Conservation (phyloP, 2,888 invertebrate species). For the Idaea biselata region DNA sequence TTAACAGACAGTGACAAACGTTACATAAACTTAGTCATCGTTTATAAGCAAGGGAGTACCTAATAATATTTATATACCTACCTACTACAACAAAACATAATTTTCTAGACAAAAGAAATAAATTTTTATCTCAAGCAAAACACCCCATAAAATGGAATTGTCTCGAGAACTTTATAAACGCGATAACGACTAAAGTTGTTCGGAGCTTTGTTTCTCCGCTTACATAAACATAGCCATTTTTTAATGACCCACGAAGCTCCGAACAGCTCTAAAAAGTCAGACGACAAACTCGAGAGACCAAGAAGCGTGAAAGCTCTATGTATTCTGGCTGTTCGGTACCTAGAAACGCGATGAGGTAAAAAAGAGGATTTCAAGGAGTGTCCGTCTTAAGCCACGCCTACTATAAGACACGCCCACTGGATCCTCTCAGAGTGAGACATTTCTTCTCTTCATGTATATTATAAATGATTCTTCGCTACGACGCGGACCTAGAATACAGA, state of each 20-base stretch:
- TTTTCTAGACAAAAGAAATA: slow-evolving; percentile 69
- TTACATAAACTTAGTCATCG: too few relatives aligned
- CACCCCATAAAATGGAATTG: slow-evolving; percentile 79
- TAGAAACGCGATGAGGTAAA: slow-evolving; percentile 73
- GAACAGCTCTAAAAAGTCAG: slow-evolving; percentile 12
- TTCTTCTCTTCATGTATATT: slow-evolving; percentile 63
- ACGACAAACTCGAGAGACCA: slow-evolving; percentile 30
- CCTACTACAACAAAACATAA: slow-evolving; percentile 49
- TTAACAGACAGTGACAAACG: too few relatives aligned
- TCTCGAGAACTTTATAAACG: slow-evolving; percentile 79
- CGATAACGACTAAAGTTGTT: slow-evolving; percentile 79
- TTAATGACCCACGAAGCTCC: slow-evolving; percentile 38
- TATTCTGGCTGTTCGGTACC: slow-evolving; percentile 59
- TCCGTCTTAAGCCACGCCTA: slow-evolving; percentile 70
- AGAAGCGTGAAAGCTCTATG: slow-evolving; percentile 49
- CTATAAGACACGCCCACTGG: slow-evolving; percentile 66
- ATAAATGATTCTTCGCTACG: slow-evolving; percentile 45
- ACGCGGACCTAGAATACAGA: slow-evolving; percentile 28
- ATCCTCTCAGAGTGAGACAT: slow-evolving; percentile 62
- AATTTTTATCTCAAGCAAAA: slow-evolving; percentile 77
- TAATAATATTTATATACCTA: slow-evolving; percentile 39
- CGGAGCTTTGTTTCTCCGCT: slow-evolving; percentile 71
- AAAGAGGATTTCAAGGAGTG: slow-evolving; percentile 78
- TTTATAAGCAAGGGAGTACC: too few relatives aligned
- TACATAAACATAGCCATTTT: slow-evolving; percentile 66